phyloP scores from a whole-genome alignment of 2,888 invertebrate genomes.

The Microchrysa polita region DNA sequence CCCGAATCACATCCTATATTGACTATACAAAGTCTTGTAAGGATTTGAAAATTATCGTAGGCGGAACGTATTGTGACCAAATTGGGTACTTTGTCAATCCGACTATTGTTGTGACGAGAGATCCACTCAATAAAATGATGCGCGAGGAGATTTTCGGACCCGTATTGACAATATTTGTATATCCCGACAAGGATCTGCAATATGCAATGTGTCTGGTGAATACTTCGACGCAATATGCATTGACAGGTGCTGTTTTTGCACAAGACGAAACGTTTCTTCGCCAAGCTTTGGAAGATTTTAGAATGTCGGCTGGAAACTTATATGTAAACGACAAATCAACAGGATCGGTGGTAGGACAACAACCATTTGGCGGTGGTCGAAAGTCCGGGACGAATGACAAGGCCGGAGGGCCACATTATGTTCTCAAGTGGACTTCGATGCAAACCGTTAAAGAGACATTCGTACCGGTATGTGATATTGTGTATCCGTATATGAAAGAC shows the following conservation, averaged over 20 bases:
- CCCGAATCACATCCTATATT: slow-evolving; percentile 87
- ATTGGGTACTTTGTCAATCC: slow-evolving; percentile 94
- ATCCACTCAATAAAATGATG: slow-evolving; percentile 89
- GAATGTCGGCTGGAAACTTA: slow-evolving; percentile 95
- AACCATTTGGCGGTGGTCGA: slow-evolving; percentile 97
- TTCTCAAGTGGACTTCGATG: slow-evolving; percentile 90
- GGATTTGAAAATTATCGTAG: slow-evolving; percentile 82
- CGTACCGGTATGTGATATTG: slow-evolving; percentile 81
- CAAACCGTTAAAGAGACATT: slow-evolving; percentile 95
- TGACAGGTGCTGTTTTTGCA: slow-evolving; percentile 95
- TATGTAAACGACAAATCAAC: slow-evolving; percentile 99
- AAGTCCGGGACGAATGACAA: slow-evolving; percentile 99
- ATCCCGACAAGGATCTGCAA: slow-evolving; percentile 79
- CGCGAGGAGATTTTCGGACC: slow-evolving; percentile 98
- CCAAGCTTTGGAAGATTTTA: slow-evolving; percentile 82
- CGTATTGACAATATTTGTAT: slow-evolving; percentile 87
- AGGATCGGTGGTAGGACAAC: slow-evolving; percentile 98
- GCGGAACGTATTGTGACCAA: slow-evolving; percentile 86
- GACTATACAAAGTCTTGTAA: slow-evolving; percentile 82
- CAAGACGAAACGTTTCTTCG: slow-evolving; percentile 73
- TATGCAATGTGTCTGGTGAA: slow-evolving; percentile 79
- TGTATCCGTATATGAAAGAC: slow-evolving; percentile 89
- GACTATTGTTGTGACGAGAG: slow-evolving; percentile 86
- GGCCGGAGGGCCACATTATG: slow-evolving; percentile 96
- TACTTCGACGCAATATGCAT: slow-evolving; percentile 84